Percentiles rank a stretch among this genome's conserved stretches.
Conservation (phyloP, 2,888 invertebrate genomes). For the Calephelis perditalis region DNA sequence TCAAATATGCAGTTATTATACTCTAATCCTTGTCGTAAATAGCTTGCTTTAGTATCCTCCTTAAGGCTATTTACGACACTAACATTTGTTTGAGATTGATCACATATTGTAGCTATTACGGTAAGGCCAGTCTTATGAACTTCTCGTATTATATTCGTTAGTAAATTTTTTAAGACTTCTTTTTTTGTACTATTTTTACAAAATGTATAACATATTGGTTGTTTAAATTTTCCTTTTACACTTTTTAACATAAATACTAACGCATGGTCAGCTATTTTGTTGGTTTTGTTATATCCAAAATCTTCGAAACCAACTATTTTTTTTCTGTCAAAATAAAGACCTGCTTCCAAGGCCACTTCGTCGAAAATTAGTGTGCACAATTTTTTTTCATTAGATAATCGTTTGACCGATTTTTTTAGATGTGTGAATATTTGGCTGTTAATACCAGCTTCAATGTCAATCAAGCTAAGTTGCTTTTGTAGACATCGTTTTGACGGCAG, state of each 20-base stretch:
- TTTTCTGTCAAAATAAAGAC: conserved; percentile 5
- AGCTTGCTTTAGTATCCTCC: conserved; percentile 17
- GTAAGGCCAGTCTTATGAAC: conserved; percentile 16
- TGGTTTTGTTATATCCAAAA: neutral
- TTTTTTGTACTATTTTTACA: conserved; percentile 21
- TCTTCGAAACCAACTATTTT: conserved; percentile 15
- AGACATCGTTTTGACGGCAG: conserved; percentile 21
- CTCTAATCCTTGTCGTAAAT: conserved; percentile 14
- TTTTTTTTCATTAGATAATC: too few relatives aligned
- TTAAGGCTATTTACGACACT: conserved; percentile 20
- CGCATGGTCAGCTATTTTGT: conserved; percentile 24
- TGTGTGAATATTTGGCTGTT: too few relatives aligned
- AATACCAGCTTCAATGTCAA: too few relatives aligned
- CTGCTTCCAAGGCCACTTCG: conserved; percentile 14
- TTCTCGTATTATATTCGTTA: conserved; percentile 15
- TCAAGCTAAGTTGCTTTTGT: conserved; percentile 15
- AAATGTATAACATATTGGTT: conserved; percentile 24
- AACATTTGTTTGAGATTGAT: conserved; percentile 23
- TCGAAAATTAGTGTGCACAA: conserved; percentile 14
- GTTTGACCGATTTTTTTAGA: too few relatives aligned
- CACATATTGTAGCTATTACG: conserved; percentile 20
- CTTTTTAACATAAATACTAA: conserved; percentile 24
- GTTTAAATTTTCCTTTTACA: conserved; percentile 24
- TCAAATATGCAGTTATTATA: conserved; percentile 13
- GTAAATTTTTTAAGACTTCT: conserved; percentile 16